Conservation (phyloP, 1,140 invertebrate species). For the Bemisia tabaci region DNA sequence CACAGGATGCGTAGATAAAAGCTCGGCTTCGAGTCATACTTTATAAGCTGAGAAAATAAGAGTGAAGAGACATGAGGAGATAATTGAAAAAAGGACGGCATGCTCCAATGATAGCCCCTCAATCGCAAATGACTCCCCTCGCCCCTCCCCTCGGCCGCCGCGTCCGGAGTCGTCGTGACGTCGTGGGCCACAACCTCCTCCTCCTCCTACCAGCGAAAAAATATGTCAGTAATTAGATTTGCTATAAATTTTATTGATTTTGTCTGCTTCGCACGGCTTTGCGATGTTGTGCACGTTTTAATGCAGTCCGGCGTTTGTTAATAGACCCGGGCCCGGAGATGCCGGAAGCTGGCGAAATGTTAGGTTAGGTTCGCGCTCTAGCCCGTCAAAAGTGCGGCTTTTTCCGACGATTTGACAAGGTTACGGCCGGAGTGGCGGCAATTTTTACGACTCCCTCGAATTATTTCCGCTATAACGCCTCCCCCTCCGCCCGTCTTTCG, state of each 20-base stretch:
- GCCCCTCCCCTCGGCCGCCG: neutral
- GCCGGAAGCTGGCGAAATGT: too few relatives aligned
- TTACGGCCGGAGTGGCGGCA: neutral
- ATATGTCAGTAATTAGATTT: neutral
- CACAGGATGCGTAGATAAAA: neutral
- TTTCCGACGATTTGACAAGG: too few relatives aligned
- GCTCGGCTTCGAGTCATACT: neutral
- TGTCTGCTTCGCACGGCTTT: neutral
- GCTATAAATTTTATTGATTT: neutral
- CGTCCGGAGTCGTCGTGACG: too few relatives aligned
- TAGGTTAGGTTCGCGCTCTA: too few relatives aligned
- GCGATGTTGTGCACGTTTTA: neutral
- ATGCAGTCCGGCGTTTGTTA: neutral
- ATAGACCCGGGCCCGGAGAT: neutral
- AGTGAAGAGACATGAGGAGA: neutral
- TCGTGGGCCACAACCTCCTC: neutral
- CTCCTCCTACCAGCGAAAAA: neutral
- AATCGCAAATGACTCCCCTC: neutral
- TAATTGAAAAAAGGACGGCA: neutral
- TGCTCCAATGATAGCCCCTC: neutral
- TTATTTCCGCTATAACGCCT: neutral
- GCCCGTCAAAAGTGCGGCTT: too few relatives aligned
- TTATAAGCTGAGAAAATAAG: neutral
- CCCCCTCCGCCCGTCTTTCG: neutral
- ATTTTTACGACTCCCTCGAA: neutral